These are phyloP conservation scores for Gobionotothen gibberifrons DNA, from an alignment of 2,797 vertebrate genomes.

Conservation along the genomic window DNA sequence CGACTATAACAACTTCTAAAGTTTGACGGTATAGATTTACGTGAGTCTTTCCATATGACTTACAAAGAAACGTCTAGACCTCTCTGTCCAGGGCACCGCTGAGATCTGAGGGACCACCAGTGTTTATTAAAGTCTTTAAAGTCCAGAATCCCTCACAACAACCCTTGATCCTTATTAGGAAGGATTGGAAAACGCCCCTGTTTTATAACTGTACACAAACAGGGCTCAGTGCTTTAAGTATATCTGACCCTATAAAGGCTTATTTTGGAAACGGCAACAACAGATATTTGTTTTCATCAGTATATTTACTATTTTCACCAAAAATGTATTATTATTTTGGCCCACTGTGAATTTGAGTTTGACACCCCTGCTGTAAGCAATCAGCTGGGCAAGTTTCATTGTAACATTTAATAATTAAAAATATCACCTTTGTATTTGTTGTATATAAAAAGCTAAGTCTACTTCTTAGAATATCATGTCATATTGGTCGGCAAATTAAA, in stretches of 20 bases:
- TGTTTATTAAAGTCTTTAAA: conserved; percentile 47
- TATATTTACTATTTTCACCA: no score
- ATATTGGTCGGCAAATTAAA: no score
- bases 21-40: background rate
- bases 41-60: background rate
- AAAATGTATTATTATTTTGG: no score
- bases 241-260: conserved; percentile 7
- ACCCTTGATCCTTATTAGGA: conserved; percentile 73
- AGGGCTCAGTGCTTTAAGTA: conserved; percentile 15
- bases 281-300: background rate
- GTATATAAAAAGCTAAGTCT: no score
- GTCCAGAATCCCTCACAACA: conserved; percentile 42
- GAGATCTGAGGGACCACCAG: conserved; percentile 35
- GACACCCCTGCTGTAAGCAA: no score
- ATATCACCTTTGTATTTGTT: no score
- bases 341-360: no score
- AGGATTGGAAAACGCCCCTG: conserved; percentile 67
- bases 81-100: conserved; percentile 25
- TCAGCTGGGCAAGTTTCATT: no score
- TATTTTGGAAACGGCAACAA: background rate
- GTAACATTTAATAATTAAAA: no score
- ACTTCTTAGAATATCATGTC: no score
- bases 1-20: background rate
- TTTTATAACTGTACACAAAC: conserved; percentile 57
- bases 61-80: conserved; percentile 31